Base-by-base conservation (phyloP, 2,113 vertebrate genomes). In the Tenebrosternarchus preto region DNA sequence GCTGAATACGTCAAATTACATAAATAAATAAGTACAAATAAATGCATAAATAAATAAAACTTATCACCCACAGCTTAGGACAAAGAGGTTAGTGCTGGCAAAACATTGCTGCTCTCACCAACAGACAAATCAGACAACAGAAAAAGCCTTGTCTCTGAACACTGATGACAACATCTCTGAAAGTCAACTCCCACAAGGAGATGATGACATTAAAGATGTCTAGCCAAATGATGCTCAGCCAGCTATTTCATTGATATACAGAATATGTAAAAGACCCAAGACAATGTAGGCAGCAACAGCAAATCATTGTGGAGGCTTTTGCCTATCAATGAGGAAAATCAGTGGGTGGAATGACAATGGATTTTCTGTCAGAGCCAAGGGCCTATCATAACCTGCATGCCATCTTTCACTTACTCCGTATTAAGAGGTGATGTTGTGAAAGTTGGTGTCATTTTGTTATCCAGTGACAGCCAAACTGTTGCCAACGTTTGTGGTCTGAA, bases 241-340 rank as follows among this genome's bases (percentile, higher is more conserved):
- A 12, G 12, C 9, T 12, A 12, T 12, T 12, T 9, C 43, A 15
- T 12, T 50, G 77, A 43, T n/a, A 31, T 33, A 29, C 4, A 17
- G 29, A 31, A 66, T 9, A 50, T 20, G 60, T 29, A 63, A 29
- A 63, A 29, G 25, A 33, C 27, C 29, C 69, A 46, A 0, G 63
- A 66, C 63, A 20, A 0, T 0, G 77, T 55, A 36, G 68, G 81
- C 75, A 86, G 61, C 85, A 69, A 82, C 75, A 86, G 64, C 86
- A 88, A 86, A 85, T 83, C 59, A 76, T 87, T 82, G 82, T 83
- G 16, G 75, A 55, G 29, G 36, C n/a, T 25, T 43, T 25, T 56
- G 69, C 56, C 29, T 73, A 73, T 82, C 33, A 63, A 74, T 71
- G 36, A 43, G 78, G 64, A 24, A 27, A 22, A 66, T 22, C 73